These are phyloP conservation scores for Rhynchomys soricoides DNA, from an alignment of 2,113 vertebrate genomes.

Conservation along the genomic window DNA sequence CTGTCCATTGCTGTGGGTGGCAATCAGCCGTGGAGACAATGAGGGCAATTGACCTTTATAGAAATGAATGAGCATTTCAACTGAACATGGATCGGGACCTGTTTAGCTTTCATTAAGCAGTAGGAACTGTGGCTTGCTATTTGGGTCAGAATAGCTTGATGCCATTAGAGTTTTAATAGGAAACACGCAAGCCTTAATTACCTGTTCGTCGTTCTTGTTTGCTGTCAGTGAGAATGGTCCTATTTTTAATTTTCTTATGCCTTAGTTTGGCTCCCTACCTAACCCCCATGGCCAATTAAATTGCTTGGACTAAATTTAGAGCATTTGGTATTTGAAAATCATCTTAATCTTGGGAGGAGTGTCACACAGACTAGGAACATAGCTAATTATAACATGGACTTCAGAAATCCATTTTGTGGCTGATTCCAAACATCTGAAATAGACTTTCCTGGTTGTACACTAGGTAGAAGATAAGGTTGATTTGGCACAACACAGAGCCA, in stretches of 20 bases:
- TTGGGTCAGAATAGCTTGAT: constrained; percentile 81
- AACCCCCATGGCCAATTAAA: constrained; percentile 74
- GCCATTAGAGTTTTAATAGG: constrained; percentile 84
- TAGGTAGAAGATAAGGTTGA: neutral
- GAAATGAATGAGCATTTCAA: constrained; percentile 75
- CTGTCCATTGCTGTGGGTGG: constrained; percentile 68
- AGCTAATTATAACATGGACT: neutral
- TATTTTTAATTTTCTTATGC: constrained; percentile 77
- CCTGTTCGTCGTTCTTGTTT: constrained; percentile 75
- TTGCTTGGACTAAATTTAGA: constrained; percentile 62
- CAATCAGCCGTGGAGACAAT: constrained; percentile 68
- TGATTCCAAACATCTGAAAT: neutral
- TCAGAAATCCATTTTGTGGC: neutral
- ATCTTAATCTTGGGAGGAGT: constrained; percentile 66
- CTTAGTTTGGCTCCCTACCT: constrained; percentile 57
- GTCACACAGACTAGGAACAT: neutral
- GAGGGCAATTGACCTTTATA: constrained; percentile 78
- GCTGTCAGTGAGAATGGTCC: constrained; percentile 68
- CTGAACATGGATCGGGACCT: constrained; percentile 72
- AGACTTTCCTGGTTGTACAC: neutral
- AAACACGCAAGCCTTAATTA: constrained; percentile 82
- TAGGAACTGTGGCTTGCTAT: constrained; percentile 79
- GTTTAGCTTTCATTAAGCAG: constrained; percentile 80
- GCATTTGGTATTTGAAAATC: constrained; percentile 73
- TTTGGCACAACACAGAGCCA: neutral